phyloP scores from a whole-genome alignment of 2,888 invertebrate species.

The Morpho achilles region DNA sequence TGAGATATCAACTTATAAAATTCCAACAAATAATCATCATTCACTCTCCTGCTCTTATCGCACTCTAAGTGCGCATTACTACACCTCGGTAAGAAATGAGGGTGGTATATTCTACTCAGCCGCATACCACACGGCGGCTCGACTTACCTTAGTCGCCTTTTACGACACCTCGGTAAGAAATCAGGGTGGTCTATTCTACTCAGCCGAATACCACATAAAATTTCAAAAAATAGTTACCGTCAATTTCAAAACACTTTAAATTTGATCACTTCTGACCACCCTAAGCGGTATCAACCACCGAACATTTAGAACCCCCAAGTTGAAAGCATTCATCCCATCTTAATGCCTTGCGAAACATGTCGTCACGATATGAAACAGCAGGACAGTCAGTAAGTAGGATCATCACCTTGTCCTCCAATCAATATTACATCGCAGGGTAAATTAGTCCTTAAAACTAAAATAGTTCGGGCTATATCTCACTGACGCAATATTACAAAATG shows the following conservation, averaged over 20 bases:
- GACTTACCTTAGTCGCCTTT: no score
- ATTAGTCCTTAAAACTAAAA: slow-evolving; percentile 1
- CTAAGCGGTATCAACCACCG: slow-evolving; percentile 24
- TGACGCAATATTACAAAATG: not conserved
- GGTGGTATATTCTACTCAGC: no score
- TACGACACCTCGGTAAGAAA: no score
- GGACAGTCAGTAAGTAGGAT: slow-evolving; percentile 18
- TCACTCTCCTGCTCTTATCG: no score
- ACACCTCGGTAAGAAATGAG: no score
- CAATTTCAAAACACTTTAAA: slow-evolving; percentile 5
- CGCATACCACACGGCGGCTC: no score
- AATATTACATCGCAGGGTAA: not conserved
- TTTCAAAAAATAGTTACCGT: no score
- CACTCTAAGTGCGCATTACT: no score
- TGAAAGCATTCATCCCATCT: slow-evolving; percentile 24
- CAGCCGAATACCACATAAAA: no score
- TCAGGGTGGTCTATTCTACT: no score
- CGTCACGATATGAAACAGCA: slow-evolving; percentile 24
- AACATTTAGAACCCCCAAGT: slow-evolving; percentile 30
- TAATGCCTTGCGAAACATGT: slow-evolving; percentile 29
- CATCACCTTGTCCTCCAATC: slow-evolving; percentile 5
- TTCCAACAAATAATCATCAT: no score
- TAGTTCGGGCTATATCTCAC: not conserved
- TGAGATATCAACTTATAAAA: no score
- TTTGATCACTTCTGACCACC: slow-evolving; percentile 23